Evolutionary conservation across 2,888 invertebrate species (phyloP), one percentile per base, ranked within the genome.

Genomic region (Scaptomyza flava): DNA sequence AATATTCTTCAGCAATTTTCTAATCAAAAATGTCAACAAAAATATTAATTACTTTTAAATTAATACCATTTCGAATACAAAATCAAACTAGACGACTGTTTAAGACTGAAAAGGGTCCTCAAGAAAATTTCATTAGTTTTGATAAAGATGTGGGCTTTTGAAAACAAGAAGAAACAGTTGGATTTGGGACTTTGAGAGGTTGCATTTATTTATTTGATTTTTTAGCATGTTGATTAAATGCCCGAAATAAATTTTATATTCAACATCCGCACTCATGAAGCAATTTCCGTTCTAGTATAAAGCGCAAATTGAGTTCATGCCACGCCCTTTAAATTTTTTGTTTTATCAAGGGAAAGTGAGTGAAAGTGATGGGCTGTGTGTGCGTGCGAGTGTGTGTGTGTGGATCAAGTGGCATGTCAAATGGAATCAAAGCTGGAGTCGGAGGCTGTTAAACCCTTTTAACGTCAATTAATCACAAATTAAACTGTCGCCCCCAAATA

Each of bases 381-480:
- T 38, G 38, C 14, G 6, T 38, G 34, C 12, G 36, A 3, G 23
- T 38, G 14, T 34, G 41, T 41, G 41, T 41, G 14, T 34, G 34
- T 50, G 50, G 48, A 62, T 72, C 62, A 68, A 72, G 79, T 69
- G 79, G 72, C 41, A 61, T 65, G 79, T 67, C 74, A 73, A 56
- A 73, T 50, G 34, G 17, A 45, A 43, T 33, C n/a, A 33, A 47
- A 45, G 27, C 8, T 14, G 34, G 56, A 45, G 42, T 46, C 12
- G 58, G 62, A 48, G 67, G 45, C 63, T 72, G 86, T 80, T 83
- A 83, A 88, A 88, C 83, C 88, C 83, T 84, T 84, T 84, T 86
- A 84, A 88, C 87, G 88, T 84, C 83, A 84, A 84, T 84, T 84
- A 84, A 84, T 88, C 88, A 83, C 88, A 84, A 84, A 84, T 84